Conservation (phyloP, 1,140 invertebrate species). For the Idris sp. region DNA sequence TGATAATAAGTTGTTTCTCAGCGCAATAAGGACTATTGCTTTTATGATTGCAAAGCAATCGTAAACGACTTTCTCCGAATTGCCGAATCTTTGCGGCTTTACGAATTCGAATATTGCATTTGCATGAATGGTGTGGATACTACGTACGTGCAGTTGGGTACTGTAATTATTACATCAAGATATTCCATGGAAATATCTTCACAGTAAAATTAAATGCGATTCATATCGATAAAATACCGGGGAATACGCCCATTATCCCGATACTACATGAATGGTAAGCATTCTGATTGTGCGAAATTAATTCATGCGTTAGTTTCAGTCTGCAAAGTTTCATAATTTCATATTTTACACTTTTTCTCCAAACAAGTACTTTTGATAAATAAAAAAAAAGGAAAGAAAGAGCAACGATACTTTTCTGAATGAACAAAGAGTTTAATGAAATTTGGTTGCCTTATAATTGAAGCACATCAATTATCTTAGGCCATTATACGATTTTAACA, state of each 20-base stretch:
- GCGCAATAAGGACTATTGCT: slow-evolving; percentile 17
- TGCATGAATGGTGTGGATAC: slow-evolving; percentile 23
- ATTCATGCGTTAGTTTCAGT: slow-evolving; percentile 13
- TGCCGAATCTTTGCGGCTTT: slow-evolving; percentile 20
- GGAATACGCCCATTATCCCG: slow-evolving; percentile 21
- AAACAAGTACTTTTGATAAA: too few species aligned
- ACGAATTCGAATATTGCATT: slow-evolving; percentile 35
- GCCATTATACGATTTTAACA: slow-evolving; percentile 35
- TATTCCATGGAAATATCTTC: slow-evolving; percentile 57
- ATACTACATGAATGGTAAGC: slow-evolving; percentile 37
- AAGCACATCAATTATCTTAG: slow-evolving; percentile 25
- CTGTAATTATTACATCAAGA: slow-evolving; percentile 52
- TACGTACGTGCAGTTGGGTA: slow-evolving; percentile 17
- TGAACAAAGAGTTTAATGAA: too few species aligned
- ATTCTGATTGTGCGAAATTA: slow-evolving; percentile 24
- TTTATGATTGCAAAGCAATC: slow-evolving; percentile 40
- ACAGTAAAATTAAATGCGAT: slow-evolving; percentile 42
- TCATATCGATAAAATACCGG: slow-evolving; percentile 50
- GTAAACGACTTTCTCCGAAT: slow-evolving; percentile 25
- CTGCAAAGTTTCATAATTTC: slow-evolving; percentile 1
- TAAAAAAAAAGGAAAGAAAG: too few species aligned
- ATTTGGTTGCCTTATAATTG: too few species aligned
- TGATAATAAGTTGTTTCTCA: slow-evolving; percentile 2
- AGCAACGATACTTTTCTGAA: too few species aligned
- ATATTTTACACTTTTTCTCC: not conserved